Evolutionary conservation across 2,113 vertebrate genomes (phyloP), one percentile per base, ranked within the genome.

Genomic region (Nibea coibor): DNA sequence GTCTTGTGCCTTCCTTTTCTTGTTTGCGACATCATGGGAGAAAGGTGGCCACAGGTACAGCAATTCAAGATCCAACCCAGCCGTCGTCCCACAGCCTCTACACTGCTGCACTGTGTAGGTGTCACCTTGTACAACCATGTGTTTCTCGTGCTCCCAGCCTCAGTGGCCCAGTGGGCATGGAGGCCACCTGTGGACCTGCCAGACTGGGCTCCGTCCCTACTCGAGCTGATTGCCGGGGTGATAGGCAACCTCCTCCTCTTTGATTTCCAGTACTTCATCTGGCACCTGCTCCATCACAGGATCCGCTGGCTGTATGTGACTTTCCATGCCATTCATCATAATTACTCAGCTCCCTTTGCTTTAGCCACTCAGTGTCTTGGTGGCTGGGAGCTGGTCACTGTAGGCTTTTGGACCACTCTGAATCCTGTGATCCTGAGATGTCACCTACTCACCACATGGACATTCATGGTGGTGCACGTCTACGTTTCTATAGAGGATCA

Each of bases 241-340:
- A 75, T 85, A 22, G 87, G 88, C 68, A 95, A 93, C 75, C 88
- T 95, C 12, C 87, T 95, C 14, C 91, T 95, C 16, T 95, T 95
- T 90, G 94, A 96, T 81, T 94, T 94, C 51, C 95, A 96, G 75
- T 95, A 95, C 82, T 96, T 91, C 70, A 92, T 95, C 81, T 96
- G 95, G 93, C 94, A 96, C 78, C 70, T 94, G 73, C 85, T 94
- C 57, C 94, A 95, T 65, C 94, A 95, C 88, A 91, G 57, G 65
- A 87, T 94, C 77, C 81, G 81, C 63, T 95, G 93, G 94, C 87
- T 95, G 42, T 95, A 94, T 20, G 89, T 91, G 20, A 95, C 90
- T 22, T 95, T 95, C 86, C 94, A 95, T 4, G 94, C 94, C 47
- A 92, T 95, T 28, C 93, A 94, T 62, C 94, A 94, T 47, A 92